Percentiles rank a stretch among this genome's conserved stretches.
phyloP scores from a whole-genome alignment of 2,797 vertebrate species.

The Anabas testudineus region DNA sequence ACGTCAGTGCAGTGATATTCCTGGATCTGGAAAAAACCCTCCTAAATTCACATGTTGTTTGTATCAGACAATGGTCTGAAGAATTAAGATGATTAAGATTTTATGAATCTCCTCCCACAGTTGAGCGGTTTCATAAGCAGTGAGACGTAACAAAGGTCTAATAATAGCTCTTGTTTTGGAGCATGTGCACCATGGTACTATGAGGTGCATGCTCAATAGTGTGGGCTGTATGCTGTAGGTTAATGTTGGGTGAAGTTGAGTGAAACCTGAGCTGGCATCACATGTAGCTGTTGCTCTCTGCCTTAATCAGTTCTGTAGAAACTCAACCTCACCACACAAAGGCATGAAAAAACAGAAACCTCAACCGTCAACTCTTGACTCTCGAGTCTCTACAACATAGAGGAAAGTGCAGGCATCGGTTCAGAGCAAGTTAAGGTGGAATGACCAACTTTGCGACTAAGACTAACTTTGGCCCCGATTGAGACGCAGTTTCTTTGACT shows the following conservation, averaged over 20 bases:
- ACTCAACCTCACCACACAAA: background rate
- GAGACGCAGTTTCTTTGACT: background rate
- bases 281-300: background rate
- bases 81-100: too few species aligned
- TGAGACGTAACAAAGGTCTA: too few species aligned
- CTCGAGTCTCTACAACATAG: background rate
- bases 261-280: background rate
- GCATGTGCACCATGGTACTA: background rate
- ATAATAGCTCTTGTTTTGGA: background rate
- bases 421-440: background rate
- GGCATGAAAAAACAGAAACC: slow-evolving; percentile 8
- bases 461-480: too few species aligned
- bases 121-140: background rate
- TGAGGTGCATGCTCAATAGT: background rate
- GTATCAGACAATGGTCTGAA: too few species aligned
- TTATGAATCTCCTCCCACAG: too few species aligned
- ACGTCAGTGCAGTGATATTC: background rate
- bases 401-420: background rate
- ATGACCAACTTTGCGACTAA: background rate
- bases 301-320: slow-evolving; percentile 13
- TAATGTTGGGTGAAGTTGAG: background rate
- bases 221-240: background rate
- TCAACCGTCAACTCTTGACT: background rate
- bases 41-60: background rate
- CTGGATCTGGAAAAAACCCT: slow-evolving; percentile 5